Percentiles rank a stretch among this genome's conserved stretches.
Conservation (phyloP, 2,797 vertebrate species). For the Eleutherodactylus coqui region DNA sequence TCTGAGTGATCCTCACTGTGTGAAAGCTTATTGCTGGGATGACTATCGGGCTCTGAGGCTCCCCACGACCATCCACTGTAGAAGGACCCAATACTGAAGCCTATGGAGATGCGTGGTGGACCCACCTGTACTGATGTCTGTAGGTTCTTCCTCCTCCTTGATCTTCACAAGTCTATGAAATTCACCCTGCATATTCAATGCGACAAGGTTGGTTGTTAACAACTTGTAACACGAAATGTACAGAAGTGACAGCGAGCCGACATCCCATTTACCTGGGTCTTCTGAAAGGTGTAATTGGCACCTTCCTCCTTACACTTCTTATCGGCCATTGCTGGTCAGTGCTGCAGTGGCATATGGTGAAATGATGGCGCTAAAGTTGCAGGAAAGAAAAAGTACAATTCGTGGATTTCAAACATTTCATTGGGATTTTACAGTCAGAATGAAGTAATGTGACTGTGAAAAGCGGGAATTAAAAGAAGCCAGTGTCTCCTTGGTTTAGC, state of each 20-base stretch:
- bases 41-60: too few species aligned
- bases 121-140: slow-evolving; percentile 18
- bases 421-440: too few species aligned
- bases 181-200: neutral
- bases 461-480: too few species aligned
- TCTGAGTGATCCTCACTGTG: too few species aligned
- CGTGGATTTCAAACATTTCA: too few species aligned
- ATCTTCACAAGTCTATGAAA: slow-evolving; percentile 11
- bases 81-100: too few species aligned
- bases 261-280: neutral
- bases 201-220: neutral
- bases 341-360: neutral
- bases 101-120: neutral
- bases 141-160: slow-evolving; percentile 18
- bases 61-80: too few species aligned
- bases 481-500: too few species aligned
- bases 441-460: too few species aligned
- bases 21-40: too few species aligned
- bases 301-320: slow-evolving; percentile 3
- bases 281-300: neutral
- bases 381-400: neutral
- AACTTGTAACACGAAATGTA: neutral
- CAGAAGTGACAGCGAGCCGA: neutral
- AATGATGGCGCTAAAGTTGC: neutral
- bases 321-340: slow-evolving; percentile 5